Percentiles rank a stretch among this genome's conserved stretches.
Evolutionary conservation across 2,888 invertebrate species (phyloP).

Genomic region (Drosophila subquinaria): DNA sequence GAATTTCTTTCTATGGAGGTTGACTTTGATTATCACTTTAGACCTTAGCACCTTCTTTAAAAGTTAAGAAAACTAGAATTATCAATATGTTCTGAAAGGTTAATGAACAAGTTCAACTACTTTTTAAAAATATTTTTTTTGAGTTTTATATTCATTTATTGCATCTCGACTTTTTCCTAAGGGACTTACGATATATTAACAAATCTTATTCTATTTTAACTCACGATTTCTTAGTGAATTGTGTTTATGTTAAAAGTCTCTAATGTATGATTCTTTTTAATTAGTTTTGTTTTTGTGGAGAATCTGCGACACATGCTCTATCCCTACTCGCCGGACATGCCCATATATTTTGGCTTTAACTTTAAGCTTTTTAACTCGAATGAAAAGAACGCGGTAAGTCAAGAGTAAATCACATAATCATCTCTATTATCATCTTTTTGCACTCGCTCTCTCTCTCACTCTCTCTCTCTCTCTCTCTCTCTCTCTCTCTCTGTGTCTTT

Average conservation of each 20-base stretch:
- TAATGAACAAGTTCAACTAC: no score
- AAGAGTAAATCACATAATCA: constrained; percentile 78
- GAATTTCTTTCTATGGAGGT: no score
- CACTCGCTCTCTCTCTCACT: background rate
- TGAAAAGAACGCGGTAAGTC: constrained; percentile 82
- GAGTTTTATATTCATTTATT: no score
- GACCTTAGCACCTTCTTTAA: background rate
- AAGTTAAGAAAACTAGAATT: background rate
- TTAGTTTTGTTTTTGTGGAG: constrained; percentile 90
- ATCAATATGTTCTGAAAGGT: background rate
- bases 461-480: background rate
- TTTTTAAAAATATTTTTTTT: no score
- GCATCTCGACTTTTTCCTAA: background rate
- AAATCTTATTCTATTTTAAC: no score
- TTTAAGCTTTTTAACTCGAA: constrained; percentile 89
- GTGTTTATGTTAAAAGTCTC: no score
- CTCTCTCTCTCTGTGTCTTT: background rate
- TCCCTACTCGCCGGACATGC: constrained; percentile 89
- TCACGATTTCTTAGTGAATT: no score
- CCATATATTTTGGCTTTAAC: constrained; percentile 95
- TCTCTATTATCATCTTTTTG: background rate
- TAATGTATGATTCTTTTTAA: background rate
- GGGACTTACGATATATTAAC: no score
- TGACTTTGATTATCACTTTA: background rate
- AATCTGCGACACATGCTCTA: constrained; percentile 95